These are phyloP conservation scores for Achroia grisella DNA, from an alignment of 1,140 invertebrate genomes.

Conservation along the genomic window DNA sequence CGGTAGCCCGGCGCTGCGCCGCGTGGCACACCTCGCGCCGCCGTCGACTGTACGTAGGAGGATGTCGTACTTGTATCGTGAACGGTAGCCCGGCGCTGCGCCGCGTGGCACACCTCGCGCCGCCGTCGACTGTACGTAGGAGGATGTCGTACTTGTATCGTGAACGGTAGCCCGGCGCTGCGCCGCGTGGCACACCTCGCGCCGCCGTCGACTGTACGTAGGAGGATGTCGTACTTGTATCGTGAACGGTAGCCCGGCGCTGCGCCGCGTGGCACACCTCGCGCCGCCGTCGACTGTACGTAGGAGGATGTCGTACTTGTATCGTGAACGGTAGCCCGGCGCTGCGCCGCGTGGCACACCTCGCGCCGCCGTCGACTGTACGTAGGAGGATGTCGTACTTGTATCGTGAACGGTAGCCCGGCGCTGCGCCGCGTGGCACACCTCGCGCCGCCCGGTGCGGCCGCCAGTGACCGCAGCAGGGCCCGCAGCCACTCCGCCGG, in stretches of 20 bases:
- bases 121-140: neutral
- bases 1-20: conserved; percentile 92
- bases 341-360: conserved; percentile 89
- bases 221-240: conserved; percentile 80
- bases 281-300: neutral
- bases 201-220: neutral
- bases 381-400: conserved; percentile 71
- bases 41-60: neutral
- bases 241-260: conserved; percentile 94
- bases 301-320: conserved; percentile 75
- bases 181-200: conserved; percentile 82
- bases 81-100: conserved; percentile 94
- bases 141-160: conserved; percentile 84
- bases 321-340: conserved; percentile 94
- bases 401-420: conserved; percentile 92
- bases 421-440: conserved; percentile 92
- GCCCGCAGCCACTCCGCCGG: conserved; percentile 82
- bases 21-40: conserved; percentile 78
- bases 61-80: conserved; percentile 86
- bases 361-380: conserved; percentile 11
- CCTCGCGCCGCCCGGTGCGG: conserved; percentile 72
- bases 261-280: conserved; percentile 85
- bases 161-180: conserved; percentile 93
- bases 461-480: conserved; percentile 79
- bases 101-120: conserved; percentile 82